A percentile compares a stretch with the other conserved stretches of the same genome.
phyloP scores from a whole-genome alignment of 2,888 invertebrate genomes.

The Eutolmus rufibarbis region DNA sequence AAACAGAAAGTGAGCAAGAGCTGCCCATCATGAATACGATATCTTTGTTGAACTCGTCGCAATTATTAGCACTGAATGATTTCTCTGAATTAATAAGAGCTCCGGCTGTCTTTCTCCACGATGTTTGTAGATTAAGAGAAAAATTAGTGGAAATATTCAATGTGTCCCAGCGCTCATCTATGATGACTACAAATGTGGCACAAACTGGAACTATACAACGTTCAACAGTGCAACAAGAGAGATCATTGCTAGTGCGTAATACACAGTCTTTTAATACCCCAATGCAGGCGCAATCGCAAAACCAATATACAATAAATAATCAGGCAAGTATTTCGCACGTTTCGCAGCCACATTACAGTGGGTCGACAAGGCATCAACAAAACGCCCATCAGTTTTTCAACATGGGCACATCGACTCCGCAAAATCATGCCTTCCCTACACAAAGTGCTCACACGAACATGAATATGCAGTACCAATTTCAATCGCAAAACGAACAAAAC shows the following conservation, averaged over 20 bases:
- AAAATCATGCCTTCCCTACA: background rate
- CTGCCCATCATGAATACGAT: slow-evolving; percentile 19
- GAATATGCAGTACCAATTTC: background rate
- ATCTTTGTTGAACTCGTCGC: slow-evolving; percentile 37
- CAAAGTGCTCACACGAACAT: background rate
- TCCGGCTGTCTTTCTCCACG: slow-evolving; percentile 39
- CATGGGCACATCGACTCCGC: background rate
- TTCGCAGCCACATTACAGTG: background rate
- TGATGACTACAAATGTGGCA: background rate
- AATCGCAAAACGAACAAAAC: background rate
- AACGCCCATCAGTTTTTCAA: background rate
- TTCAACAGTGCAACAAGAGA: background rate
- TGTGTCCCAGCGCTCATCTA: background rate
- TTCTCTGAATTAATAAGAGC: slow-evolving; percentile 38
- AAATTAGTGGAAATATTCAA: slow-evolving; percentile 42
- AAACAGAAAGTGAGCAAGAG: slow-evolving; percentile 14
- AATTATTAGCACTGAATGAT: slow-evolving; percentile 44
- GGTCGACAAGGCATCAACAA: background rate
- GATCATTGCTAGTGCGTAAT: background rate
- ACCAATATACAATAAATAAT: background rate
- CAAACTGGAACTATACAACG: background rate
- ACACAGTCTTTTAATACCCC: background rate
- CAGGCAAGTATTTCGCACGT: background rate
- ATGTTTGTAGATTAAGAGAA: slow-evolving; percentile 33
- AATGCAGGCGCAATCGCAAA: background rate